Conservation (phyloP, 1,140 invertebrate genomes). For the Macrostomum lignano region DNA sequence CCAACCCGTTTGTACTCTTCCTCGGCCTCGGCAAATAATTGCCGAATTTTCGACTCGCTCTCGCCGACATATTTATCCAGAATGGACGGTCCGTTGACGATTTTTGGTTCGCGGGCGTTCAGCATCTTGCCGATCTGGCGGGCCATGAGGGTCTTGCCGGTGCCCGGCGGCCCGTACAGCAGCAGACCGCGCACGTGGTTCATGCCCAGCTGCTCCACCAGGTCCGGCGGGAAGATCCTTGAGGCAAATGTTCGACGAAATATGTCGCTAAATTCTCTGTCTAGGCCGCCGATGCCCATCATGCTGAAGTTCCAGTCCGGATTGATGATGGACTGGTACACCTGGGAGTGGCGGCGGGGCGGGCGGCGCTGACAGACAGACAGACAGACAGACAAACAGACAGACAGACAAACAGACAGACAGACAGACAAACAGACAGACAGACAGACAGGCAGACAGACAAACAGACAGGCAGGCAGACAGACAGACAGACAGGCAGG, state of each 20-base stretch:
- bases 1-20: conserved; percentile 73
- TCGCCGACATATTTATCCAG: conserved; percentile 99
- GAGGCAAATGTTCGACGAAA: conserved; percentile 92
- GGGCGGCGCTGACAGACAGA: too few species aligned
- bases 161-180: conserved; percentile 79
- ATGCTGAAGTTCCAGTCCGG: conserved; percentile 95
- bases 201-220: conserved; percentile 71
- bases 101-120: conserved; percentile 90
- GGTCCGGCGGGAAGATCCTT: conserved; percentile 79
- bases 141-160: conserved; percentile 95
- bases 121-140: conserved; percentile 77
- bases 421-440: too few species aligned
- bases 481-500: too few species aligned
- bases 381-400: too few species aligned
- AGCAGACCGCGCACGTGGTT: conserved; percentile 87
- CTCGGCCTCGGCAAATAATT: conserved; percentile 89
- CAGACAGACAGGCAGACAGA: too few species aligned
- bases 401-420: too few species aligned
- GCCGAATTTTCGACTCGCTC: conserved; percentile 81
- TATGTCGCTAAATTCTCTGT: conserved; percentile 87
- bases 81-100: conserved; percentile 97
- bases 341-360: background rate
- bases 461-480: too few species aligned
- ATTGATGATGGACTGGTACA: conserved; percentile 37
- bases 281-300: conserved; percentile 92